Evolutionary conservation across 2,888 invertebrate species (phyloP), one percentile per base, ranked within the genome.

Genomic region (Troides helena): DNA sequence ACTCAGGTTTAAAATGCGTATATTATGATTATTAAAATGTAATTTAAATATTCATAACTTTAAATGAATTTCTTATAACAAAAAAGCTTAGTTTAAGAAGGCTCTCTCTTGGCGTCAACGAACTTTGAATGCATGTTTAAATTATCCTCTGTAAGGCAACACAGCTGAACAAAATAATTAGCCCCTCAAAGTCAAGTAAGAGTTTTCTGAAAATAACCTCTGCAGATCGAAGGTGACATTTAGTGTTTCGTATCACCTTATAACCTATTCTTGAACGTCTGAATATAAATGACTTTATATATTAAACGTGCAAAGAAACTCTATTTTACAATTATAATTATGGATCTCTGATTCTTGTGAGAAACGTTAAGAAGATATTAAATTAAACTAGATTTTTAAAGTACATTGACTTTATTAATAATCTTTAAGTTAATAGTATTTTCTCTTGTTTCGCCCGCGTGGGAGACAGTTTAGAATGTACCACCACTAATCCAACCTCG

Each of bases 111-210:
- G 18, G n/a, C 39, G 68, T 50, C 46, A 25, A 63, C 63, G 62
- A 68, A 67, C 67, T 67, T 21, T 60, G 62, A 57, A 65, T 62
- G 56, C 36, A 61, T n/a, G 17, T 67, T 12, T 18, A 61, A 62
- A 62, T 62, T 56, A 57, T 62, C 4, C 67, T 67, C 25, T 39
- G 53, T 30, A 39, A 67, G 46, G 36, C 43, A 58, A 63, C 63
- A 68, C 62, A 68, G 62, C 68, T 68, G 58, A 62, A 63, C 68
- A 46, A 43, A 67, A 58, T 68, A 68, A 68, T 68, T 68, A 68
- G 62, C 25, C 30, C 43, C 46, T 7, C 68, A 68, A 68, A 64
- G 68, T 64, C 68, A 39, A 60, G 17, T 59, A 21, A 53, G 64
- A 64, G 64, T 60, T 68, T 53, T 60, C 60, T 59, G 30, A 18